Percentiles rank a stretch among this genome's conserved stretches.
Evolutionary conservation across 2,888 invertebrate species (phyloP).

Genomic region (Scaptomyza polygonia): DNA sequence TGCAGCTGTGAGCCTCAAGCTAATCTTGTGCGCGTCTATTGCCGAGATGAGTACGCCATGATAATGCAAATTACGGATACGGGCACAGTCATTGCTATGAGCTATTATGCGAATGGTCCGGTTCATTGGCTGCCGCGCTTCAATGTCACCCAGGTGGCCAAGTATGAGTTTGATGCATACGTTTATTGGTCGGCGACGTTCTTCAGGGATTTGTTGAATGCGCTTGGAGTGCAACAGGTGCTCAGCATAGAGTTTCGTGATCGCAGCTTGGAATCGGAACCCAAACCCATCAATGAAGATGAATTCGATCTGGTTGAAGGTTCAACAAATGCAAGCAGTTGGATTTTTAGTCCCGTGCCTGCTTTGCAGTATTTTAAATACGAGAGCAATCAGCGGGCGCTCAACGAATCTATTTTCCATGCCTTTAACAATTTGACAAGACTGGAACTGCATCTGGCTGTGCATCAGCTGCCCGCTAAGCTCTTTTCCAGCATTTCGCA

Average conservation of each 20-base stretch:
- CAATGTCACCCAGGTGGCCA: slow-evolving; percentile 45
- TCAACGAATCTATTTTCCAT: slow-evolving; percentile 57
- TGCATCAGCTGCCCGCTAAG: slow-evolving; percentile 39
- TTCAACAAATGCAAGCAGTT: slow-evolving; percentile 28
- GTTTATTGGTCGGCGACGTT: slow-evolving; percentile 61
- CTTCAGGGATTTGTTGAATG: slow-evolving; percentile 49
- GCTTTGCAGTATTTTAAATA: slow-evolving; percentile 56
- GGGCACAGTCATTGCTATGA: slow-evolving; percentile 54
- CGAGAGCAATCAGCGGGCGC: slow-evolving; percentile 35
- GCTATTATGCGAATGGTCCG: slow-evolving; percentile 48
- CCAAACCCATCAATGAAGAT: slow-evolving; percentile 3
- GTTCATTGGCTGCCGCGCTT: slow-evolving; percentile 58
- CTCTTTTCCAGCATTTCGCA: slow-evolving; percentile 47
- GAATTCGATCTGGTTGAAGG: background rate
- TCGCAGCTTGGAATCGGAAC: slow-evolving; percentile 50
- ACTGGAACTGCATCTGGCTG: slow-evolving; percentile 48
- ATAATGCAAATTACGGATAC: slow-evolving; percentile 54
- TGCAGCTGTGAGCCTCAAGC: slow-evolving; percentile 64
- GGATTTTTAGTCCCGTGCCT: slow-evolving; percentile 61
- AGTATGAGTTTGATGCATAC: slow-evolving; percentile 70
- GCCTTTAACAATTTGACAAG: slow-evolving; percentile 51
- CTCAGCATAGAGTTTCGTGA: slow-evolving; percentile 56
- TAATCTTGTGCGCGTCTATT: slow-evolving; percentile 60
- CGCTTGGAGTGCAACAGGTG: slow-evolving; percentile 53
- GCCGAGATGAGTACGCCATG: slow-evolving; percentile 62